Evolutionary conservation across 2,113 vertebrate species (phyloP).

Genomic region (Petaurus breviceps): DNA sequence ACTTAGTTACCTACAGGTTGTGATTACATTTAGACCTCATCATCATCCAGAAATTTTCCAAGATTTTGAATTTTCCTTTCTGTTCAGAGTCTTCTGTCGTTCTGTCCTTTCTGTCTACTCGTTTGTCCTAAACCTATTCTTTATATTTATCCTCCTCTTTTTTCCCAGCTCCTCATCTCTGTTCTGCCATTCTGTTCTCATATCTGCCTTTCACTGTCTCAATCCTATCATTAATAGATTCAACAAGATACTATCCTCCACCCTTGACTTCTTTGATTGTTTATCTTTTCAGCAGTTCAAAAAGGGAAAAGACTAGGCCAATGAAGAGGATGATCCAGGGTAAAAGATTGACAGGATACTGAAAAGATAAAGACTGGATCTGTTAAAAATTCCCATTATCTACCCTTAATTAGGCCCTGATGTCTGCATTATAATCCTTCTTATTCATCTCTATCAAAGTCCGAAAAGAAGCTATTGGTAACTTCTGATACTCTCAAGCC

Average conservation of each 20-base stretch:
- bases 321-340: no score
- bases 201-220: background rate
- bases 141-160: background rate
- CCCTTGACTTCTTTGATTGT: background rate
- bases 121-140: no score
- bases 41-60: background rate
- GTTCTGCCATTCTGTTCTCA: background rate
- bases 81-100: background rate
- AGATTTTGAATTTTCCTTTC: background rate
- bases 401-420: background rate
- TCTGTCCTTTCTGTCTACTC: no score
- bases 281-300: background rate
- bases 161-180: background rate
- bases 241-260: background rate
- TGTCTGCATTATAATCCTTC: background rate
- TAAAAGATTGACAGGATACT: no score
- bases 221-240: background rate
- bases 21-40: background rate
- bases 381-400: background rate
- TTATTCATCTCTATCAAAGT: background rate
- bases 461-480: background rate
- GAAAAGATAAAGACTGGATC: background rate
- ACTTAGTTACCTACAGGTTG: background rate
- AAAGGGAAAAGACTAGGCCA: no score
- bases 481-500: background rate